These are phyloP conservation scores for Matsumyia berberina DNA, from an alignment of 2,888 invertebrate species.

Conservation along the genomic window DNA sequence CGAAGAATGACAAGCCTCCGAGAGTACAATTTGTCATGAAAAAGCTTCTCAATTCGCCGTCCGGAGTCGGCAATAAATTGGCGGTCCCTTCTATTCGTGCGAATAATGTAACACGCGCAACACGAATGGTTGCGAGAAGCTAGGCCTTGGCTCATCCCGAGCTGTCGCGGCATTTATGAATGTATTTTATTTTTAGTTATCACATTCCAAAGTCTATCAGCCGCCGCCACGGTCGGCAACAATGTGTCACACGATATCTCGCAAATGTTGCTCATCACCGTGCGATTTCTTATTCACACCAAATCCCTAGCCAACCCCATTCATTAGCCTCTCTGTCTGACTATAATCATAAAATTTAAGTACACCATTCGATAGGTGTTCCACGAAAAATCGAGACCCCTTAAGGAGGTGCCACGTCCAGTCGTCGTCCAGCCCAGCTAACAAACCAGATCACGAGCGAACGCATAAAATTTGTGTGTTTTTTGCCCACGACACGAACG, in stretches of 20 bases:
- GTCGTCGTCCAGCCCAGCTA: conserved; percentile 7
- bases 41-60: too few species aligned
- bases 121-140: too few species aligned
- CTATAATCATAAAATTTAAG: conserved; percentile 69
- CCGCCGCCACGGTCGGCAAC: background rate
- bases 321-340: conserved; percentile 66
- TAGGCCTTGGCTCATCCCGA: too few species aligned
- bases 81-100: too few species aligned
- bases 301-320: conserved; percentile 30
- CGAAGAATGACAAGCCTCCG: too few species aligned
- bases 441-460: conserved; percentile 53
- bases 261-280: background rate
- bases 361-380: conserved; percentile 59
- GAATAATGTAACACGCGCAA: too few species aligned
- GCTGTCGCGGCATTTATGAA: too few species aligned
- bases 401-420: conserved; percentile 36
- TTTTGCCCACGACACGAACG: conserved; percentile 33
- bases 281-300: conserved; percentile 11
- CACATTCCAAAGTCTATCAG: too few species aligned
- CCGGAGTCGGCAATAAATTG: too few species aligned
- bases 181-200: too few species aligned
- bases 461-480: conserved; percentile 39
- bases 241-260: conserved; percentile 26
- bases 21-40: too few species aligned
- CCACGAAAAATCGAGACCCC: conserved; percentile 37